A percentile compares a stretch with the other conserved stretches of the same genome.
These are phyloP conservation scores for Malurus splendens DNA, from an alignment of 2,797 vertebrate species.

Conservation along the genomic window DNA sequence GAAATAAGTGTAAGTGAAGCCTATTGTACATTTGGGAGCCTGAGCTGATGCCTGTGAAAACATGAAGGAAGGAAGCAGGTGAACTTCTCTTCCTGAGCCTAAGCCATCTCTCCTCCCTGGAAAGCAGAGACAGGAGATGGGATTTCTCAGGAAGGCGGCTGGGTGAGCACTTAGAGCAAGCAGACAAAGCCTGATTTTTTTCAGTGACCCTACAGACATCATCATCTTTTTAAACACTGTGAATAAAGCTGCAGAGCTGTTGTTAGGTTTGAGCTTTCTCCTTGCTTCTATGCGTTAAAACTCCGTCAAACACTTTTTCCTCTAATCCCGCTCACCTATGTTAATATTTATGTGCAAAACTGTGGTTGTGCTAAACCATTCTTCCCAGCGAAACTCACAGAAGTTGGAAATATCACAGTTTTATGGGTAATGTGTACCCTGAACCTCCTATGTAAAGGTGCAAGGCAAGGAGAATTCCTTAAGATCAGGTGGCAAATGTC, in stretches of 20 bases:
- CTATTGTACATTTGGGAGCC: neutral
- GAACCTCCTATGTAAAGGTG: neutral
- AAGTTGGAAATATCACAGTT: neutral
- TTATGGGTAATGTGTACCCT: neutral
- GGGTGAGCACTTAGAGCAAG: neutral
- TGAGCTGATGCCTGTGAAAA: neutral
- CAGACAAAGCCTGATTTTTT: neutral
- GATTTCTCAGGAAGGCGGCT: neutral
- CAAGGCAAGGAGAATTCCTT: neutral
- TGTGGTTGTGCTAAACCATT: neutral
- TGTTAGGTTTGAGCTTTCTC: neutral
- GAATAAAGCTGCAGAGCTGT: neutral
- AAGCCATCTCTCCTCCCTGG: neutral
- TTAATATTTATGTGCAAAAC: neutral
- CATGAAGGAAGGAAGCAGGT: neutral
- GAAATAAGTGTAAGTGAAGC: neutral
- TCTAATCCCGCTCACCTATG: neutral
- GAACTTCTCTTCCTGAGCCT: neutral
- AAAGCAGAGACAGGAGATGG: neutral
- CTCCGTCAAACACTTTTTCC: neutral
- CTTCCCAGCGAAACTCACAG: neutral
- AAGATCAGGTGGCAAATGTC: neutral
- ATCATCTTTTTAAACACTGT: neutral
- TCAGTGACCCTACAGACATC: neutral
- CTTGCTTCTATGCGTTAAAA: neutral